Evolutionary conservation across 2,113 vertebrate species (phyloP), one percentile per base, ranked within the genome.

Genomic region (Dolichotis patagonum): DNA sequence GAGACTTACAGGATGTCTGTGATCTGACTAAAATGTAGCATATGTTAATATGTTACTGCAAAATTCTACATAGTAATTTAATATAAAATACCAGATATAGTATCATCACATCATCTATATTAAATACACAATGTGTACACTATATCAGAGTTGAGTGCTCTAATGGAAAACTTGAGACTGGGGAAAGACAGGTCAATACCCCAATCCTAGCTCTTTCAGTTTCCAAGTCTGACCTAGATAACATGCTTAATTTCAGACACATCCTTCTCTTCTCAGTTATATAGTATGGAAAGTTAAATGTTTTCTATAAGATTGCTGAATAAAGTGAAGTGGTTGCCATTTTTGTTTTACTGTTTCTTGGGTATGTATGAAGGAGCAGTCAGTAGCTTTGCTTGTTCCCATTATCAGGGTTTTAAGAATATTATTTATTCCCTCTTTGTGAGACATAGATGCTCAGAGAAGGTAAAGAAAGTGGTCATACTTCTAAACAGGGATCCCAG

Each of bases 401-500:
- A 58, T 91, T 84, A 22, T 49, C 22, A 78, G 8, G 93, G 26
- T 94, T 2, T 28, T 32, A 28, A 86, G 35, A 20, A 84, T 43
- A 62, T 12, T 88, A 75, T 26, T 56, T 88, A 75, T 26, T 56
- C 56, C 69, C 16, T n/a, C 5, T 28, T 65, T n/a, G 65, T 91
- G 73, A 83, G 87, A 52, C 32, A 82, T 14, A 12, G 63, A 67
- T 65, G 26, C 7, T 6, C 28, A 49, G 16, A 54, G 26, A 95
- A 14, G 20, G 17, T 91, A 43, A 88, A 96, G 41, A 94, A 83
- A 52, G 6, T 73, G 11, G 17, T 26, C 43, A 65, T 3, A 14
- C 16, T 60, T 83, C 38, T 82, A 95, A 94, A 85, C 5, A 67
- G 49, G 92, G 69, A 96, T 54, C 38, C 83, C 32, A 58, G 22